A percentile compares a stretch with the other conserved stretches of the same genome.
These are phyloP conservation scores for Eilema griseolum DNA, from an alignment of 2,888 invertebrate species.

Conservation along the genomic window DNA sequence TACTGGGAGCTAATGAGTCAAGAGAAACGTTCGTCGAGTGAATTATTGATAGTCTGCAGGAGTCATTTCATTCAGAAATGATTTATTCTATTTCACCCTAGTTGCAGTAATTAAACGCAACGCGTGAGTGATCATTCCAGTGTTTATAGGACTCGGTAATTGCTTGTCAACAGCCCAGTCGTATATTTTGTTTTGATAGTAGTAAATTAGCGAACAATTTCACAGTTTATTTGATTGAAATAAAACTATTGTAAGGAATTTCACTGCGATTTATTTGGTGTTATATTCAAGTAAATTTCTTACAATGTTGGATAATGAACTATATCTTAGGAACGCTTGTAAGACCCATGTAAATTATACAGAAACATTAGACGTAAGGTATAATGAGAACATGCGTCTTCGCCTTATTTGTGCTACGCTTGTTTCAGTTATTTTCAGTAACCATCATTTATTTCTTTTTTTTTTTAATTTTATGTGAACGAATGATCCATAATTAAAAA, in stretches of 20 bases:
- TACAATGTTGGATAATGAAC: too few relatives aligned
- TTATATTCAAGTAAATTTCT: too few relatives aligned
- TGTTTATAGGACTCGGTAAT: constrained; percentile 1
- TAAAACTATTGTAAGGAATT: background rate
- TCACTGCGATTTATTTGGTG: background rate
- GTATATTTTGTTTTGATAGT: background rate
- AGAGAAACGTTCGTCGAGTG: constrained; percentile 19
- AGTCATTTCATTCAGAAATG: constrained; percentile 10
- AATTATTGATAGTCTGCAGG: constrained; percentile 17
- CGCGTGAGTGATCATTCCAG: background rate
- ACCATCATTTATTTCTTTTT: too few relatives aligned
- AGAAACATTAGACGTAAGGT: too few relatives aligned
- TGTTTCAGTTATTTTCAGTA: too few relatives aligned
- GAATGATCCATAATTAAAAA: too few relatives aligned
- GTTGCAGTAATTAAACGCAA: background rate
- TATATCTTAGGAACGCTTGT: too few relatives aligned
- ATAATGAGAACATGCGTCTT: too few relatives aligned
- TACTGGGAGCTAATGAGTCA: constrained; percentile 23
- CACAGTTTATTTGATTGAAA: background rate
- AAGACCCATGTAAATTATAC: too few relatives aligned
- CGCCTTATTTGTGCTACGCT: too few relatives aligned
- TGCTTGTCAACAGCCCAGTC: background rate
- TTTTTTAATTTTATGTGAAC: too few relatives aligned
- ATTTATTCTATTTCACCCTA: constrained; percentile 4
- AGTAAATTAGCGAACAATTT: background rate